Conservation (phyloP, 2,888 invertebrate species). For the Biston stratarius region DNA sequence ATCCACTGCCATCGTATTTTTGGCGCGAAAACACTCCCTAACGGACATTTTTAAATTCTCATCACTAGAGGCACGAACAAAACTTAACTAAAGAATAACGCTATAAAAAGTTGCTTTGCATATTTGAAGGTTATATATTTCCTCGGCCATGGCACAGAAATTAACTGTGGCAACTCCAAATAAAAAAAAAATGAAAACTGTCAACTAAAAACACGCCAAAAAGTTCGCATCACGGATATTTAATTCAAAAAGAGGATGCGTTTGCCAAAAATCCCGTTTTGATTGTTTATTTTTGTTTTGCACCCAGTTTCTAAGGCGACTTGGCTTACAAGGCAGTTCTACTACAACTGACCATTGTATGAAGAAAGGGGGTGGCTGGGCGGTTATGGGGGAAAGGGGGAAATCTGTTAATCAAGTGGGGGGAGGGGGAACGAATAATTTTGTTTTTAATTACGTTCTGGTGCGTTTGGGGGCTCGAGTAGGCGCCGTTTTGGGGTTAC, state of each 20-base stretch:
- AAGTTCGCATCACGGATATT: constrained; percentile 4
- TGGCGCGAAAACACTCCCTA: constrained; percentile 75
- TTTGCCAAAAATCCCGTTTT: constrained; percentile 26
- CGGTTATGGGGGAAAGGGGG: constrained; percentile 50
- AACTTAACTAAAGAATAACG: constrained; percentile 9
- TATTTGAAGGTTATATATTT: constrained; percentile 65
- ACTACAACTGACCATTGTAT: constrained; percentile 79
- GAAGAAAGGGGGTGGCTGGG: constrained; percentile 71
- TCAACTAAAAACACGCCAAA: neutral
- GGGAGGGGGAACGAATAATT: constrained; percentile 67
- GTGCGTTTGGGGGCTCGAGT: constrained; percentile 68
- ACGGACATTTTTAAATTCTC: constrained; percentile 67
- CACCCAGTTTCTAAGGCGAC: constrained; percentile 81
- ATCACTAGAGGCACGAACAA: constrained; percentile 16
- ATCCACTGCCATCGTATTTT: constrained; percentile 72
- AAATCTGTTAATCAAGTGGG: constrained; percentile 73
- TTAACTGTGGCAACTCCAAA: constrained; percentile 46
- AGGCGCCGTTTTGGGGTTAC: constrained; percentile 45
- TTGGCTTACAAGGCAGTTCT: constrained; percentile 74
- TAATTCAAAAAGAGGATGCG: neutral
- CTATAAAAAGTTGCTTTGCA: constrained; percentile 50
- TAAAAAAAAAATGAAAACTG: neutral
- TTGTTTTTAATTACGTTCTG: constrained; percentile 80
- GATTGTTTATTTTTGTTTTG: constrained; percentile 84
- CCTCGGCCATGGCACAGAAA: constrained; percentile 62